These are phyloP conservation scores for Lindbergichthys nudifrons DNA, from an alignment of 2,797 vertebrate species.

Conservation along the genomic window DNA sequence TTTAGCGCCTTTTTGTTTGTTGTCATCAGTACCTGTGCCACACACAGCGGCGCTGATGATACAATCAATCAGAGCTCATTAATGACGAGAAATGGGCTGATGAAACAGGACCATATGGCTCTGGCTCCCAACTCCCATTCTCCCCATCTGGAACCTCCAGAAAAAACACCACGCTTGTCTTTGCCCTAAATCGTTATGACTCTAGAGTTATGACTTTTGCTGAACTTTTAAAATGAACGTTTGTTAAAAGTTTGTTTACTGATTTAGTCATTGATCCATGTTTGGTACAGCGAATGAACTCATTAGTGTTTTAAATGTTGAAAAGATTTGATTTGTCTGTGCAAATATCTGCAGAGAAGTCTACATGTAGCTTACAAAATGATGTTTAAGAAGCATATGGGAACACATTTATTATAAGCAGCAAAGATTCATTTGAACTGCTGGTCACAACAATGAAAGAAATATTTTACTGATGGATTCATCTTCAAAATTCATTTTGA, in stretches of 20 bases:
- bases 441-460: not conserved
- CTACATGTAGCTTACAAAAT: not conserved
- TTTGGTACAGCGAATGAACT: slow-evolving; percentile 5
- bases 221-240: slow-evolving; percentile 25
- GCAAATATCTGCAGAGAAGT: slow-evolving; percentile 5
- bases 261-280: not conserved
- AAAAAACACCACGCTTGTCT: slow-evolving; percentile 10
- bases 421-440: not conserved
- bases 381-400: slow-evolving; percentile 49
- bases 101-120: slow-evolving; percentile 79
- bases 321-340: not conserved
- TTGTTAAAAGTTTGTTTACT: slow-evolving; percentile 5
- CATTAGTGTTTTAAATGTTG: not conserved
- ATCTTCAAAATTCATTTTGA: not conserved
- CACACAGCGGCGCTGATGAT: slow-evolving; percentile 55
- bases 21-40: slow-evolving; percentile 57
- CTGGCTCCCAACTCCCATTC: slow-evolving; percentile 46
- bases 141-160: slow-evolving; percentile 50
- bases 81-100: slow-evolving; percentile 77
- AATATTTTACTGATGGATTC: too few relatives aligned
- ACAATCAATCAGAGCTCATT: slow-evolving; percentile 83
- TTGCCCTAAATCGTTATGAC: slow-evolving; percentile 45
- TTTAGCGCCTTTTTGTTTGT: slow-evolving; percentile 58
- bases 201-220: slow-evolving; percentile 6
- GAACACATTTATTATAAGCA: not conserved